Conservation (phyloP, 2,888 invertebrate genomes). For the Meghimatium bilineatum region DNA sequence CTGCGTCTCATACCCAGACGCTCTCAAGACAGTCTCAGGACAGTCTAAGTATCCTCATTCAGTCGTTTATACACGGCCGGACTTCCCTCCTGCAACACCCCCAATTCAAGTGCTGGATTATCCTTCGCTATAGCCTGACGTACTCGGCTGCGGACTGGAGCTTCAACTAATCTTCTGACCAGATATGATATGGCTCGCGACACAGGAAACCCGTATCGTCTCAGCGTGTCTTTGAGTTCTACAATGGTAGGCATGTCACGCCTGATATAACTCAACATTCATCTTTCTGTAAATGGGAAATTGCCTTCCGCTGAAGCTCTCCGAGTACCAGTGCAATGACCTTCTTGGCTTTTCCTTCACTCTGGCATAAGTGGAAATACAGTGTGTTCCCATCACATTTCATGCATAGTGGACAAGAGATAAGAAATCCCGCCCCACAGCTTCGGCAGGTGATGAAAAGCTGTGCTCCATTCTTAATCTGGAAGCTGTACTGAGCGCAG, state of each 20-base stretch:
- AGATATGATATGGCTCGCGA: not conserved
- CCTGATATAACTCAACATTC: not conserved
- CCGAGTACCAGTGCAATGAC: no score
- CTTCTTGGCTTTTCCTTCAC: no score
- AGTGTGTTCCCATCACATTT: not conserved
- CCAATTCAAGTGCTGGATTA: not conserved
- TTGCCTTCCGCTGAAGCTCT: not conserved
- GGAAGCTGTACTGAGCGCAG: no score
- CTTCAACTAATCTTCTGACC: not conserved
- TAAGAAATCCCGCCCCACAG: no score
- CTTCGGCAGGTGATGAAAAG: no score
- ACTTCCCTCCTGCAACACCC: not conserved
- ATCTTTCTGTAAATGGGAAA: not conserved
- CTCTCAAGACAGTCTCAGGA: not conserved
- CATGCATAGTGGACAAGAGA: not conserved
- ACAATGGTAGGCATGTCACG: no score
- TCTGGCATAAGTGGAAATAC: no score
- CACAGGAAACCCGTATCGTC: constrained; percentile 5
- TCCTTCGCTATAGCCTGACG: not conserved
- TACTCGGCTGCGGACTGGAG: not conserved
- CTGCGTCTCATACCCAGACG: not conserved
- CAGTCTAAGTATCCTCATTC: not conserved
- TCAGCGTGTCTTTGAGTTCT: not conserved
- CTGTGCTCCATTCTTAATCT: no score
- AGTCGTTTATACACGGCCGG: not conserved